phyloP scores from a whole-genome alignment of 2,113 vertebrate genomes.

The Trematomus loennbergii region DNA sequence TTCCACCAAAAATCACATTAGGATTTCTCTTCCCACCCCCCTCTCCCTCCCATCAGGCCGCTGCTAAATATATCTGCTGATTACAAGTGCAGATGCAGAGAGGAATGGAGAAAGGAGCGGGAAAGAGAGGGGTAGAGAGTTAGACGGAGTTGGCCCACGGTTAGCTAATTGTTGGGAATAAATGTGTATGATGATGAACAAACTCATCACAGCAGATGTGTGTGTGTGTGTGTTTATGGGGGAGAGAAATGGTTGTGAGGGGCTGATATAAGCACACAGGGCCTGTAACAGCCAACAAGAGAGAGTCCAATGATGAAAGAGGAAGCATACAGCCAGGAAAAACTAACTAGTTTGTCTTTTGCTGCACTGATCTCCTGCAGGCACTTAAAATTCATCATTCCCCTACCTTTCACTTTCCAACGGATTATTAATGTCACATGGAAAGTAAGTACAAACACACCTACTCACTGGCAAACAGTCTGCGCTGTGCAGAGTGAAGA shows the following conservation, averaged over 20 bases:
- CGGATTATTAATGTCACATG: slow-evolving; percentile 78
- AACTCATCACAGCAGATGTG: slow-evolving; percentile 52
- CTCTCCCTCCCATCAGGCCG: slow-evolving; percentile 83
- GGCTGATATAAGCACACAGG: slow-evolving; percentile 69
- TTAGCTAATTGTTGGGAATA: slow-evolving; percentile 69
- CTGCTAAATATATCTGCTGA: slow-evolving; percentile 88
- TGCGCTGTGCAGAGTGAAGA: slow-evolving; percentile 26
- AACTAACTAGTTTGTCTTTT: slow-evolving; percentile 65
- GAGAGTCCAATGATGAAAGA: slow-evolving; percentile 60
- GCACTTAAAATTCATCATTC: slow-evolving; percentile 74
- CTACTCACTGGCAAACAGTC: slow-evolving; percentile 51
- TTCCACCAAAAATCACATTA: slow-evolving; percentile 94
- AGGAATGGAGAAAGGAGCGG: slow-evolving; percentile 59
- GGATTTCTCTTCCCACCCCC: slow-evolving; percentile 80
- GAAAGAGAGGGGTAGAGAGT: slow-evolving; percentile 43
- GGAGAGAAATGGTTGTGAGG: slow-evolving; percentile 44
- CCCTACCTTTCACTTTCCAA: slow-evolving; percentile 70
- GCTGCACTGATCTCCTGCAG: slow-evolving; percentile 57
- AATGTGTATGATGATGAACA: slow-evolving; percentile 62
- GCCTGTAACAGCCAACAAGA: slow-evolving; percentile 65
- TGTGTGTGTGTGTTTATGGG: slow-evolving; percentile 16
- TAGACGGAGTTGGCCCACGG: slow-evolving; percentile 50
- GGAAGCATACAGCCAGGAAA: slow-evolving; percentile 47
- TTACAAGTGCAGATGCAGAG: slow-evolving; percentile 80
- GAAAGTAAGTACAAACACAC: slow-evolving; percentile 69